phyloP scores from a whole-genome alignment of 2,888 invertebrate genomes.

The Rhaphigaster nebulosa region DNA sequence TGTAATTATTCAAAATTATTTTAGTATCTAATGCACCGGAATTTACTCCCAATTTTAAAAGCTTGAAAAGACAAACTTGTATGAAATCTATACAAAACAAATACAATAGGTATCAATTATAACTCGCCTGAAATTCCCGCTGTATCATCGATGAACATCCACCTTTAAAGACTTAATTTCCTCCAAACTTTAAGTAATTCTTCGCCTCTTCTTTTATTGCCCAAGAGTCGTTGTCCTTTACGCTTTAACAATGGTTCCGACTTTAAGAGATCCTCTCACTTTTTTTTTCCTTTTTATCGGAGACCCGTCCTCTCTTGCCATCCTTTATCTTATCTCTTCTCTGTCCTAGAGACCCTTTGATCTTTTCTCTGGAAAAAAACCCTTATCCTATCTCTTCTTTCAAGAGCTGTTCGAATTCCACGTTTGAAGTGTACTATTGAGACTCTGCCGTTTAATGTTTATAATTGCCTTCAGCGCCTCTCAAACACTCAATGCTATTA shows the following conservation, averaged over 20 bases:
- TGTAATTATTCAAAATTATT: too few relatives aligned
- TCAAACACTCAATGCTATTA: background rate
- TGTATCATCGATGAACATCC: background rate
- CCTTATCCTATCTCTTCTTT: constrained; percentile 15
- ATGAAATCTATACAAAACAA: too few relatives aligned
- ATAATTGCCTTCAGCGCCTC: background rate
- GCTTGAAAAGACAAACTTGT: too few relatives aligned
- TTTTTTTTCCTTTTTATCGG: constrained; percentile 9
- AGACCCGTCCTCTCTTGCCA: background rate
- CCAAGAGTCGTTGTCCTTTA: background rate
- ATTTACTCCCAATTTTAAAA: too few relatives aligned
- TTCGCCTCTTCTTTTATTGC: background rate
- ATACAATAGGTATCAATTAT: too few relatives aligned
- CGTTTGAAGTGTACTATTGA: constrained; percentile 29
- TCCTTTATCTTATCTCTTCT: constrained; percentile 24
- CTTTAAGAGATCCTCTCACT: constrained; percentile 15
- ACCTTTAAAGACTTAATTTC: background rate
- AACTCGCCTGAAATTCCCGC: background rate
- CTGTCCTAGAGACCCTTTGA: background rate
- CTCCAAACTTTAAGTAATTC: background rate
- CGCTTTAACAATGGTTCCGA: background rate
- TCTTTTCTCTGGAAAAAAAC: background rate
- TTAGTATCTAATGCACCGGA: too few relatives aligned
- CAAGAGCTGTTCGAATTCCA: constrained; percentile 19
- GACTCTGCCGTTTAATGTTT: background rate